Percentiles rank a stretch among this genome's conserved stretches.
Evolutionary conservation across 2,888 invertebrate species (phyloP).

Genomic region (Melipona bicolor): DNA sequence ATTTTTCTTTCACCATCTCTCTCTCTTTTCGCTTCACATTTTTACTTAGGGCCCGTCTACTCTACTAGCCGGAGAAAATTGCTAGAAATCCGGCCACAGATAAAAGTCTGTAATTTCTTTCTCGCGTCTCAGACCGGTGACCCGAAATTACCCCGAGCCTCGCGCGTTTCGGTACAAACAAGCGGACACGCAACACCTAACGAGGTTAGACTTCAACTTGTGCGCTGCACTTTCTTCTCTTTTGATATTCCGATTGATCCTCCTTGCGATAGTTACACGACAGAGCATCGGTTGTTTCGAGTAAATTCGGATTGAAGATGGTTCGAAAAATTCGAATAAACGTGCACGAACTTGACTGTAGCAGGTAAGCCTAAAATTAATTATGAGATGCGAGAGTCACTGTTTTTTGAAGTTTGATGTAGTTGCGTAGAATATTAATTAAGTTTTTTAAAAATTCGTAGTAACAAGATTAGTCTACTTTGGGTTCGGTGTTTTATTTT

Average conservation of each 20-base stretch:
- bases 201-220: not conserved
- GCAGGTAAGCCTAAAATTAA: no score
- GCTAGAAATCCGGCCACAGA: slow-evolving; percentile 40
- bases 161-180: not conserved
- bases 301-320: not conserved
- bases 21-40: slow-evolving; percentile 53
- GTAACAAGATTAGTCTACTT: no score
- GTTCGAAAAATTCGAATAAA: no score
- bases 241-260: not conserved
- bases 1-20: slow-evolving; percentile 12
- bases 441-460: no score
- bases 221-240: not conserved
- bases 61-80: slow-evolving; percentile 49
- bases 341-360: no score
- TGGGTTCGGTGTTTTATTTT: no score
- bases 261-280: not conserved
- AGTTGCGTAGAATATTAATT: no score
- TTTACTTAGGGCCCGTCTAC: slow-evolving; percentile 34
- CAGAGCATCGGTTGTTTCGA: no score
- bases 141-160: slow-evolving; percentile 36
- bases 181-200: not conserved
- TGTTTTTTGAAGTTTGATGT: no score
- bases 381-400: no score
- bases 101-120: slow-evolving; percentile 53
- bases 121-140: slow-evolving; percentile 37